Conservation (phyloP, 2,797 vertebrate genomes). For the Astyanax mexicanus region DNA sequence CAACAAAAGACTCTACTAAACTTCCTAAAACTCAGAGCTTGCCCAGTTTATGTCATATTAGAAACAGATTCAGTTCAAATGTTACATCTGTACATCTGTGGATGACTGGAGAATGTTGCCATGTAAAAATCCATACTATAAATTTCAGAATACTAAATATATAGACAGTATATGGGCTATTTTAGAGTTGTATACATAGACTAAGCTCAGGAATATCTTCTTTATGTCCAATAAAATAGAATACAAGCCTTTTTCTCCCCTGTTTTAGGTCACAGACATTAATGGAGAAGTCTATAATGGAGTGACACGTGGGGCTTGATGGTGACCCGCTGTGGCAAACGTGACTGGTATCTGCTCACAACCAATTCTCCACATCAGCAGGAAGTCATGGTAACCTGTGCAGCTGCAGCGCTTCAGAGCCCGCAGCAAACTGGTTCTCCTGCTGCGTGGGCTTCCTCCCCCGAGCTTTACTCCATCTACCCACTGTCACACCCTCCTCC, state of each 20-base stretch:
- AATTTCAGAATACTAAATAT: no score
- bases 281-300: not conserved
- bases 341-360: slow-evolving; percentile 9
- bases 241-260: not conserved
- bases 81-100: not conserved
- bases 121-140: not conserved
- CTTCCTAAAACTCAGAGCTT: not conserved
- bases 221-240: not conserved
- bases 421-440: slow-evolving; percentile 9
- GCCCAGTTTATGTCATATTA: not conserved
- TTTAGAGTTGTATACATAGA: not conserved
- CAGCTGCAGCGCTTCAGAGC: slow-evolving; percentile 1
- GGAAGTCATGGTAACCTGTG: slow-evolving; percentile 3
- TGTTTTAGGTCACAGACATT: not conserved
- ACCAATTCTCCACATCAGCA: slow-evolving; percentile 37
- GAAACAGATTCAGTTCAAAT: not conserved
- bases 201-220: not conserved
- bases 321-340: not conserved
- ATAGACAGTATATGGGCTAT: not conserved
- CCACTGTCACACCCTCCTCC: not conserved
- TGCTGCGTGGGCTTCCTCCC: not conserved
- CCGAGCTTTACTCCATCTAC: slow-evolving; percentile 1
- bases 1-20: no score
- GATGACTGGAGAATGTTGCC: not conserved
- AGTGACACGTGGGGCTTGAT: not conserved